Evolutionary conservation across 64 coral and sea anemone genomes (phyloP), one percentile per base, ranked within the genome.

Genomic region (Montipora capricornis): DNA sequence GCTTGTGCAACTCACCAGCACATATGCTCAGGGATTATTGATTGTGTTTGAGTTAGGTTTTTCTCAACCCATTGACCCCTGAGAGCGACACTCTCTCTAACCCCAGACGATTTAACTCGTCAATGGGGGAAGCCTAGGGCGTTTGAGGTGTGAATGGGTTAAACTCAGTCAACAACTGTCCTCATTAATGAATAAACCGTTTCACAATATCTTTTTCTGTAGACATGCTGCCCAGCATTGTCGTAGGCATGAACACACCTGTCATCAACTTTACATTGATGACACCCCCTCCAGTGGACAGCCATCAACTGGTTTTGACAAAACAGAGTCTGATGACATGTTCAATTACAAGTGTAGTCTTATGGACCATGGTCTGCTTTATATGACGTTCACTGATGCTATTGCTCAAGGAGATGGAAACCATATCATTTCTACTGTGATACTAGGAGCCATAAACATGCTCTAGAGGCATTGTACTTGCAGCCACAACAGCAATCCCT

Each of bases 351-450:
- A 95, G 22, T 77, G 75, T 20, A 48, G 11, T 19, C 71, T 95
- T 3, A 17, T 92, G 20, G 73, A 52, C 29, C 53, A 84, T 82
- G 88, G 93, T 16, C 57, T 90, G 12, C 81, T 83, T 17, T 90
- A 47, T 8, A 19, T 90, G 37, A 83, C 90, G 60, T 89, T 90
- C 46, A 73, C 47, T 66, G 93, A 95, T 78, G 87, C 87, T 22
- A 26, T 95, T 9, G 73, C 73, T 6, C 88, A 95, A 50, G 88
- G 93, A 4, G 79, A 95, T 90, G 88, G 93, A 22, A 80, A 95
- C 4, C 20, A 80, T 8, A 90, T 95, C 47, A 86, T 16, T 90
- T 67, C n/a, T 86, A 79, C 16, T 29, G 6, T 22, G 93, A 90
- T 44, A 67, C n/a, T 19, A 13, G 47, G 29, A 90, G 80, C 26